Percentiles rank a stretch among this genome's conserved stretches.
Evolutionary conservation across 53 echinoderm and acorn worm species (phyloP).

Genomic region (Apostichopus leukothele): DNA sequence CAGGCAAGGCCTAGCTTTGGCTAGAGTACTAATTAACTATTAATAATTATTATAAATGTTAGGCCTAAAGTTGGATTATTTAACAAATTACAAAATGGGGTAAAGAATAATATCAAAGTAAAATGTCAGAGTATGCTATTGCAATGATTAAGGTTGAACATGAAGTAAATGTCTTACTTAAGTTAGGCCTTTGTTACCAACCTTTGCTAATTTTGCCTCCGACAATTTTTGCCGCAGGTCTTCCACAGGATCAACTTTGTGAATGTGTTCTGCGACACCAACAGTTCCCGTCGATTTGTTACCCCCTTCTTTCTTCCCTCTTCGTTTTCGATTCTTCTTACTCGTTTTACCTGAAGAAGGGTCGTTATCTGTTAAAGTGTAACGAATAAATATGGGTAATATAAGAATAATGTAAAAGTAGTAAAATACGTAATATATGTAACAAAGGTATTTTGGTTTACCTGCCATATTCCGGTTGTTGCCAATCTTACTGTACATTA

Average conservation of each 20-base stretch:
- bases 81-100: no score
- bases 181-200: not conserved
- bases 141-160: no score
- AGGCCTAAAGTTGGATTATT: no score
- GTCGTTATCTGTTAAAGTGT: slow-evolving; percentile 3
- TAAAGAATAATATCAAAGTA: no score
- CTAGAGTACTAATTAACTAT: no score
- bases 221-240: slow-evolving; percentile 28
- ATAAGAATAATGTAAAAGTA: not conserved
- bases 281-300: not conserved
- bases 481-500: not conserved
- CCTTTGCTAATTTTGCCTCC: slow-evolving; percentile 39
- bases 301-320: slow-evolving; percentile 41
- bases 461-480: slow-evolving; percentile 25
- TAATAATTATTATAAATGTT: no score
- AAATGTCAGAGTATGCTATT: no score
- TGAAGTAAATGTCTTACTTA: no score
- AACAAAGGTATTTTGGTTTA: not conserved
- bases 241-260: slow-evolving; percentile 18
- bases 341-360: not conserved
- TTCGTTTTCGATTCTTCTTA: slow-evolving; percentile 36
- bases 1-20: no score
- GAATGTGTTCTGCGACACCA: slow-evolving; percentile 25
- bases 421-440: not conserved
- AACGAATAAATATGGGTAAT: not conserved